Evolutionary conservation across 2,888 invertebrate genomes (phyloP).

Genomic region (Branchellion lobata): DNA sequence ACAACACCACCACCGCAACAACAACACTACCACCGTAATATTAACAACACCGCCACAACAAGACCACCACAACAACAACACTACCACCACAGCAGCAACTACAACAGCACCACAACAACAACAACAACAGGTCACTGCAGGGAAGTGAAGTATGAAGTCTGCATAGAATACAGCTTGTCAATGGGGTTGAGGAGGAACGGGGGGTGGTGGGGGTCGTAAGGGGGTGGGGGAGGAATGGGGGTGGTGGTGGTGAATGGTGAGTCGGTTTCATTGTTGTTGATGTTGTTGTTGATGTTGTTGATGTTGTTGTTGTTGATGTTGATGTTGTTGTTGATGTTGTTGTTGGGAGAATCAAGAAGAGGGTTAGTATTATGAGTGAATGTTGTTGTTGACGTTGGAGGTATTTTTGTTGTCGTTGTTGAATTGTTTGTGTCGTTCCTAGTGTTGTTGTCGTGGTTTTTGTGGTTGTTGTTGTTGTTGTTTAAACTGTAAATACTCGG

Average conservation of each 20-base stretch:
- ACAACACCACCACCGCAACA: too few species aligned
- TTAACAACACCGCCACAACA: too few species aligned
- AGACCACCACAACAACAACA: too few species aligned
- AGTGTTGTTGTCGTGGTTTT: background rate
- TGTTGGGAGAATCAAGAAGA: background rate
- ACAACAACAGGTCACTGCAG: background rate
- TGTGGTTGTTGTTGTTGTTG: conserved; percentile 15
- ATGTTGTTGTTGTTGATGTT: background rate
- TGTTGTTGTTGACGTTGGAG: background rate
- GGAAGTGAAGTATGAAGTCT: conserved; percentile 83
- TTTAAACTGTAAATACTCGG: background rate
- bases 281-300: conserved; percentile 7
- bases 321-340: background rate
- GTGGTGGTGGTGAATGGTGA: background rate
- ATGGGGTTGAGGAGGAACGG: conserved; percentile 73
- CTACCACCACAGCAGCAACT: too few species aligned
- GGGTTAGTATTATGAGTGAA: background rate
- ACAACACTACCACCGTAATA: too few species aligned
- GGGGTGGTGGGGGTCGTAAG: background rate
- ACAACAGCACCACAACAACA: too few species aligned
- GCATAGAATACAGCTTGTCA: conserved; percentile 96
- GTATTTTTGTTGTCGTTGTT: background rate
- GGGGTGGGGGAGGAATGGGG: background rate
- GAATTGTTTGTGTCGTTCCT: background rate
- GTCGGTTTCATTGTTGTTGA: background rate